These are phyloP conservation scores for Pseudorhiza aurosa DNA, from an alignment of 30 jellyfish, hydroid and myxozoan species.

Conservation along the genomic window DNA sequence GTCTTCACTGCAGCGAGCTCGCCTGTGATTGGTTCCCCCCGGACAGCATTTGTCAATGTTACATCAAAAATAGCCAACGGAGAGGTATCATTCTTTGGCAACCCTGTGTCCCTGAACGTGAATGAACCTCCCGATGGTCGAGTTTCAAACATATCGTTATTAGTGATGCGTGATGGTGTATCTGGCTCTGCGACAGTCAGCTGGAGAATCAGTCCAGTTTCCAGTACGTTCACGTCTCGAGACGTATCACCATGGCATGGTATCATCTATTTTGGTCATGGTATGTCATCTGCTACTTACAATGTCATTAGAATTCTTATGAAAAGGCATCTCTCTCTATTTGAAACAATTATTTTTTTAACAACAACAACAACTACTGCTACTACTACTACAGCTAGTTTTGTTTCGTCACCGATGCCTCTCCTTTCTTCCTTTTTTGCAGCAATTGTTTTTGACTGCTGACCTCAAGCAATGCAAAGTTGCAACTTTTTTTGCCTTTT, in stretches of 20 bases:
- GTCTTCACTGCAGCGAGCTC: conserved; percentile 68
- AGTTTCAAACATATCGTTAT: conserved; percentile 13
- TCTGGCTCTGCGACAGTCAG: conserved; percentile 71
- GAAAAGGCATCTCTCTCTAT: too few species aligned
- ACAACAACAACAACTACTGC: too few species aligned
- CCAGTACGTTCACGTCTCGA: conserved; percentile 39
- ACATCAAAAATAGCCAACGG: conserved; percentile 86
- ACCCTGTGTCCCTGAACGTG: conserved; percentile 57
- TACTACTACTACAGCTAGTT: too few species aligned
- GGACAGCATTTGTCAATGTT: conserved; percentile 54
- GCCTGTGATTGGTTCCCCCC: conserved; percentile 61
- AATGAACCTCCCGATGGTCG: conserved; percentile 62
- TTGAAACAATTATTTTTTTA: too few species aligned
- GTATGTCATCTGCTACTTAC: conserved; percentile 33
- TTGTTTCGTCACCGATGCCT: too few species aligned
- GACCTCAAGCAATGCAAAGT: too few species aligned
- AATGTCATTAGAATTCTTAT: too few species aligned
- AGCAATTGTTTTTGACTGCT: too few species aligned
- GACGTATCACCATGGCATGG: conserved; percentile 81
- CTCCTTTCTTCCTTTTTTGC: too few species aligned
- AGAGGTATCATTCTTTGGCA: conserved; percentile 78
- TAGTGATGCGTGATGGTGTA: conserved; percentile 94
- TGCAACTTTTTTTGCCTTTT: too few species aligned
- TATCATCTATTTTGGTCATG: conserved; percentile 57
- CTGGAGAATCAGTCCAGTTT: conserved; percentile 72